Conservation (phyloP, 2,888 invertebrate genomes). For the Strigamia maritima region DNA sequence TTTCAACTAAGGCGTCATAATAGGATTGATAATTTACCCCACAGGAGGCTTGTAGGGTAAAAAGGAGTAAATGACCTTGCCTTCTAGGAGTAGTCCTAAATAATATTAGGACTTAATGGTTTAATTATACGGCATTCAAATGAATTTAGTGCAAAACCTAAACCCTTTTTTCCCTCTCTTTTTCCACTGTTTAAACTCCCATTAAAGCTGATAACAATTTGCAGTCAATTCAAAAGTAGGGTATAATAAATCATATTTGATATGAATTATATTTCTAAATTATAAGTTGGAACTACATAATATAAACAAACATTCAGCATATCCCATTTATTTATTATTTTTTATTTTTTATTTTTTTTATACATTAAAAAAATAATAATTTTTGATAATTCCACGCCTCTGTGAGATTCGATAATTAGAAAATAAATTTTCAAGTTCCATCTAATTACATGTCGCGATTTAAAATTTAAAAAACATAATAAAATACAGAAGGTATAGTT, state of each 20-base stretch:
- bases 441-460: neutral
- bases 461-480: neutral
- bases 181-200: neutral
- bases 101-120: neutral
- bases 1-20: neutral
- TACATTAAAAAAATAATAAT: neutral
- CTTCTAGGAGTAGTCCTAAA: neutral
- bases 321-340: no score
- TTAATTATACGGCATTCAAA: neutral
- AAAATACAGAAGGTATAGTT: neutral
- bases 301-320: no score
- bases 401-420: neutral
- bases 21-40: neutral
- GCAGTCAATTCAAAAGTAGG: neutral
- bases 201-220: neutral
- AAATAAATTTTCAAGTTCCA: neutral
- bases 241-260: no score
- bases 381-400: neutral
- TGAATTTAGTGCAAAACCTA: neutral
- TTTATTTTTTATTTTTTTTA: neutral
- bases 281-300: no score
- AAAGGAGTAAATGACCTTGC: constrained; percentile 27
- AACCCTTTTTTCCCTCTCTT: neutral
- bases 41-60: neutral
- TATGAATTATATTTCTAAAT: no score